Conservation (phyloP, 2,113 vertebrate species). For the Colaptes auratus region DNA sequence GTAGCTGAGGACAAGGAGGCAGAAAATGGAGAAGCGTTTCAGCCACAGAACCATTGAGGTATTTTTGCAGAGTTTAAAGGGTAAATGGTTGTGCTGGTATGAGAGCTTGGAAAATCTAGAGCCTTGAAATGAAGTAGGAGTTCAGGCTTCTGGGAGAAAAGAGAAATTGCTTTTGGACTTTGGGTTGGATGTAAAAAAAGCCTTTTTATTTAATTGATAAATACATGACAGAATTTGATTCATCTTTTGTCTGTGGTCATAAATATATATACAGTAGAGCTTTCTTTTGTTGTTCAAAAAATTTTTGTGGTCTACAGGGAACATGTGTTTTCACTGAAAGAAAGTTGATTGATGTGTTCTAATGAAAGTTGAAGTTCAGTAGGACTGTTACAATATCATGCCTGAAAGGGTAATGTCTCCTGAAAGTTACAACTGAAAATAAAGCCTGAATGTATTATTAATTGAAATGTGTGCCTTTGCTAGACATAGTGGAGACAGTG, state of each 20-base stretch:
- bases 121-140: background rate
- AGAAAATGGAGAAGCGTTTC: background rate
- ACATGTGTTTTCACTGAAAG: conserved; percentile 58
- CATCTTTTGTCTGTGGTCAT: background rate
- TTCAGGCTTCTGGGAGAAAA: background rate
- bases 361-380: conserved; percentile 43
- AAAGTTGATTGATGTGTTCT: conserved; percentile 56
- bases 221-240: background rate
- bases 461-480: conserved; percentile 56
- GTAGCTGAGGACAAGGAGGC: background rate
- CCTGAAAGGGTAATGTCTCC: conserved; percentile 47
- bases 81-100: background rate
- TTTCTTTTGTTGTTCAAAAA: conserved; percentile 24
- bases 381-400: conserved; percentile 35
- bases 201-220: background rate
- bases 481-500: conserved; percentile 72
- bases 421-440: conserved; percentile 50
- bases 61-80: background rate
- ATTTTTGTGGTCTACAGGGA: conserved; percentile 27
- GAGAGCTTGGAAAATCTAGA: background rate
- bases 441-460: conserved; percentile 51
- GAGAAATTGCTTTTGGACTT: background rate
- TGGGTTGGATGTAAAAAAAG: background rate
- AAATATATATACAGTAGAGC: background rate
- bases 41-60: background rate